Evolutionary conservation across 30 jellyfish, hydroid and myxozoan species (phyloP).

Genomic region (Aurelia aurita complex sp. Pacific): DNA sequence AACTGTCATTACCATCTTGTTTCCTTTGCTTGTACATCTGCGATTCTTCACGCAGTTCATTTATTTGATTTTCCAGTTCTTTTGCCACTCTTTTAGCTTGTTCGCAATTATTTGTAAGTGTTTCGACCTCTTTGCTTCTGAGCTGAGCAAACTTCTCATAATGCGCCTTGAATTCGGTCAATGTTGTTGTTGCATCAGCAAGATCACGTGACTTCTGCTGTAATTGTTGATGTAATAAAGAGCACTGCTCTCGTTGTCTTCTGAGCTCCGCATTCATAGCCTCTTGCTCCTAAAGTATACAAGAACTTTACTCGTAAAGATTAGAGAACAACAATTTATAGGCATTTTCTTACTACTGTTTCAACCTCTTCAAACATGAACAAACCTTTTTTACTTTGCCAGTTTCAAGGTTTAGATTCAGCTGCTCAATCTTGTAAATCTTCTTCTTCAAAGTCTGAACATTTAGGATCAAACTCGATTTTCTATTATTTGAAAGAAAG

Average conservation of each 20-base stretch:
- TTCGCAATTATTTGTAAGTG: slow-evolving; percentile 36
- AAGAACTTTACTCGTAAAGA: not conserved
- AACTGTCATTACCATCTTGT: slow-evolving; percentile 9
- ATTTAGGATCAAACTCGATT: too few species aligned
- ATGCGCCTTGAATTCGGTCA: slow-evolving; percentile 54
- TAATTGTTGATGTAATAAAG: too few species aligned
- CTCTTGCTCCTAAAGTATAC: slow-evolving; percentile 10
- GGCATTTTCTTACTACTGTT: too few species aligned
- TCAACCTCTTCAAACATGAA: too few species aligned
- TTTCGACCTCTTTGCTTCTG: slow-evolving; percentile 38
- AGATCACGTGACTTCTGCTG: not conserved
- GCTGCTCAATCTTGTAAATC: too few species aligned
- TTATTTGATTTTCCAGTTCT: slow-evolving; percentile 37
- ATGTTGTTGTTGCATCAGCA: slow-evolving; percentile 12
- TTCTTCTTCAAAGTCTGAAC: too few species aligned
- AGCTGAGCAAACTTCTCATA: slow-evolving; percentile 55
- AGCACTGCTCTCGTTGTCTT: not conserved
- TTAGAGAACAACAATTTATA: too few species aligned
- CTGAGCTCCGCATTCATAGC: not conserved
- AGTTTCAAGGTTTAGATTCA: too few species aligned
- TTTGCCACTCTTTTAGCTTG: slow-evolving; percentile 35
- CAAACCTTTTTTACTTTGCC: too few species aligned
- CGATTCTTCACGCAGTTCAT: slow-evolving; percentile 30
- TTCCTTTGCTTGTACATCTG: slow-evolving; percentile 19
- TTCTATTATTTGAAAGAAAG: too few species aligned